Conservation (phyloP, 2,113 vertebrate species). For the Gymnocephalus cernua region DNA sequence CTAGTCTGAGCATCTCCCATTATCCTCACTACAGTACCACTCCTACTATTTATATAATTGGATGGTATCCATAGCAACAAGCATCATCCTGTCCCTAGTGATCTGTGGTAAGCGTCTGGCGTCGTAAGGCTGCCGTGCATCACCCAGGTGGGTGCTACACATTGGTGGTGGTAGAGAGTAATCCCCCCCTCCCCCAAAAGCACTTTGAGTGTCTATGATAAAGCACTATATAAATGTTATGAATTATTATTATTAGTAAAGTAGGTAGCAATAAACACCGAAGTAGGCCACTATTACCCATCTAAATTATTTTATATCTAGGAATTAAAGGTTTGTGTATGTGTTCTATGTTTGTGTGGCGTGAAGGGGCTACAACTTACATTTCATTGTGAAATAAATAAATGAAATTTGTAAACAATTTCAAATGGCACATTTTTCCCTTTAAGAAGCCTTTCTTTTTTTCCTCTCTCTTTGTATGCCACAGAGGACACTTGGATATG, state of each 20-base stretch:
- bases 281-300: not conserved
- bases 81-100: not conserved
- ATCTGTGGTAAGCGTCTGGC: no score
- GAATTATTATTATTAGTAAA: not conserved
- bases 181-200: no score
- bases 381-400: not conserved
- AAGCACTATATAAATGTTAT: no score
- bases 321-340: not conserved
- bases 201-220: no score
- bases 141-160: no score
- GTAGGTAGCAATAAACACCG: no score
- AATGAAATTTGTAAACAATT: not conserved
- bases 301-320: not conserved
- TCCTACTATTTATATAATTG: not conserved
- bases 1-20: no score
- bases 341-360: not conserved
- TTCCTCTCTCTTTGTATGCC: not conserved
- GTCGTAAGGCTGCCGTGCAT: no score
- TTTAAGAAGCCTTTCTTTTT: no score
- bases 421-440: not conserved
- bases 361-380: not conserved
- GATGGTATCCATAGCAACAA: conserved; percentile 50
- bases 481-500: not conserved
- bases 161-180: no score
- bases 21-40: no score